phyloP scores from a whole-genome alignment of 1,140 invertebrate species.

The Tetragonula clypearis region DNA sequence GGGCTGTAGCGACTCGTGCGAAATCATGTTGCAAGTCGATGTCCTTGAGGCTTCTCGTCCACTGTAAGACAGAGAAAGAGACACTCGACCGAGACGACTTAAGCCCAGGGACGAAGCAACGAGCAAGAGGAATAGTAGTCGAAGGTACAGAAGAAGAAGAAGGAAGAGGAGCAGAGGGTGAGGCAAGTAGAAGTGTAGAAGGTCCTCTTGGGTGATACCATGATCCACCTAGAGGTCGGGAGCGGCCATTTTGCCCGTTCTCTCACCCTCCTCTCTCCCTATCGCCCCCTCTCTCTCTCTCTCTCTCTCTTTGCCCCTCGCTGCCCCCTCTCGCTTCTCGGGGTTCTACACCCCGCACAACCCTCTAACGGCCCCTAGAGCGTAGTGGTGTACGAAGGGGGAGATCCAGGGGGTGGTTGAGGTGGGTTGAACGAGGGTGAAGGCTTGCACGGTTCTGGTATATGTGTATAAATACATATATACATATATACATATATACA shows the following conservation, averaged over 20 bases:
- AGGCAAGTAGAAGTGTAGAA: constrained; percentile 53
- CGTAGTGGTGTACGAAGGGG: constrained; percentile 56
- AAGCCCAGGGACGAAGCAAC: constrained; percentile 21
- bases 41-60: constrained; percentile 56
- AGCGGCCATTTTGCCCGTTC: constrained; percentile 77
- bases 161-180: neutral
- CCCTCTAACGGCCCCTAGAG: constrained; percentile 68
- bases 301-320: constrained; percentile 34
- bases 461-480: neutral
- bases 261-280: constrained; percentile 38
- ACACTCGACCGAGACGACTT: neutral
- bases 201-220: constrained; percentile 70
- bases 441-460: constrained; percentile 69
- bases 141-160: neutral
- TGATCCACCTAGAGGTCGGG: constrained; percentile 72
- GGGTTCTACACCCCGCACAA: constrained; percentile 57
- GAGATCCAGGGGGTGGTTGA: constrained; percentile 59
- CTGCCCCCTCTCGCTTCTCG: neutral
- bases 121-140: neutral
- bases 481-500: neutral
- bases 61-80: neutral
- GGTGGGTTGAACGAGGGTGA: constrained; percentile 75
- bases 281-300: constrained; percentile 15
- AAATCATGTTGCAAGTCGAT: constrained; percentile 36
- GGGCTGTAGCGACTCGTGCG: neutral